These are phyloP conservation scores for Dipus sagitta DNA, from an alignment of 2,797 vertebrate species.

Conservation along the genomic window DNA sequence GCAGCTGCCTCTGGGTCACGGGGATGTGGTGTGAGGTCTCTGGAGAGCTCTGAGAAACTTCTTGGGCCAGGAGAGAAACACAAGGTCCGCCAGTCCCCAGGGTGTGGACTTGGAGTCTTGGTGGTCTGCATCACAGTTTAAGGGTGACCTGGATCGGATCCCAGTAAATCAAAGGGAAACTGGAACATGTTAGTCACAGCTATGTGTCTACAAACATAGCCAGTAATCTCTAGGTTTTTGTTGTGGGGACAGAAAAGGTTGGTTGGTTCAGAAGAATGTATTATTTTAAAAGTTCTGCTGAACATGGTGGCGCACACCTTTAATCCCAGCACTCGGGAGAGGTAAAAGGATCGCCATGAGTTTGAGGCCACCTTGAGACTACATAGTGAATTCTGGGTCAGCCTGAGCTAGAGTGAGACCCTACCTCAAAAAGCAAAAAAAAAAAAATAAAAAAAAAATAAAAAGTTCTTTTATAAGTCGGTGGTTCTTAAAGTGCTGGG, in stretches of 20 bases:
- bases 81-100: not conserved
- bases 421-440: too few species aligned
- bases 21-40: not conserved
- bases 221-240: not conserved
- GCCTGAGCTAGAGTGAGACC: too few species aligned
- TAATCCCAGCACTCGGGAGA: too few species aligned
- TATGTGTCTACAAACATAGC: not conserved
- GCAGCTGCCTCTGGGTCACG: too few species aligned
- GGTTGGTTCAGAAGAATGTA: not conserved
- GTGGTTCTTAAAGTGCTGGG: not conserved
- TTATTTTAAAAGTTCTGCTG: not conserved
- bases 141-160: not conserved
- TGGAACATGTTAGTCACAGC: not conserved
- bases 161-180: not conserved
- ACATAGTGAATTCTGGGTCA: too few species aligned
- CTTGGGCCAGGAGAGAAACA: not conserved
- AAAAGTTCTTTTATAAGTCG: not conserved
- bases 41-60: not conserved
- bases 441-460: not conserved
- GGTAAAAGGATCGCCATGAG: too few species aligned
- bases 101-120: not conserved
- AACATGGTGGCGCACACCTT: too few species aligned
- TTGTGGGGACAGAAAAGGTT: not conserved
- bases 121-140: not conserved
- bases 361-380: too few species aligned